Evolutionary conservation across 2,888 invertebrate genomes (phyloP).

Genomic region (Mystacides longicornis): DNA sequence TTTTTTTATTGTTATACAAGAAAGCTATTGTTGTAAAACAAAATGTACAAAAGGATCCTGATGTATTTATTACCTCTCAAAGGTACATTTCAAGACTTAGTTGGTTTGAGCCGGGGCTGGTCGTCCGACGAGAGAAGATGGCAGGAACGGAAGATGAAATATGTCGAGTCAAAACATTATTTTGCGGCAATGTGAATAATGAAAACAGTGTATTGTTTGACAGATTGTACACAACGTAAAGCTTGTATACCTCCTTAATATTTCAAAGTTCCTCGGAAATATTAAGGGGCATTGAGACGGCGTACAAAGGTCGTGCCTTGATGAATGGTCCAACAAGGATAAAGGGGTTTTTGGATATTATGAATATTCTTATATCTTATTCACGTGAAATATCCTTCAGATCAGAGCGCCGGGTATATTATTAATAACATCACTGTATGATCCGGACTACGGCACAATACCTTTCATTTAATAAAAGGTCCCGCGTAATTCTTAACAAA

Average conservation of each 20-base stretch:
- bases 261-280: neutral
- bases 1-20: no score
- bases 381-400: neutral
- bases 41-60: no score
- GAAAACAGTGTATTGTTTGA: slow-evolving; percentile 21
- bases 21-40: no score
- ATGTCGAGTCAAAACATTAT: neutral
- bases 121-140: no score
- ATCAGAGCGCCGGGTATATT: neutral
- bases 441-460: no score
- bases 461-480: no score
- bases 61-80: no score
- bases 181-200: slow-evolving; percentile 20
- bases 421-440: no score
- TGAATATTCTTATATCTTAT: neutral
- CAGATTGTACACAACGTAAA: slow-evolving; percentile 13
- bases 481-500: no score
- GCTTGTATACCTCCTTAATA: slow-evolving; percentile 20
- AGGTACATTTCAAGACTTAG: no score
- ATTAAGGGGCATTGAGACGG: slow-evolving; percentile 1
- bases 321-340: neutral
- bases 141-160: neutral
- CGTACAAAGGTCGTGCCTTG: neutral
- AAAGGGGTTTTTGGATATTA: neutral
- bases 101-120: no score